A percentile compares a stretch with the other conserved stretches of the same genome.
Conservation (phyloP, 2,113 vertebrate species). For the Vulpes vulpes region DNA sequence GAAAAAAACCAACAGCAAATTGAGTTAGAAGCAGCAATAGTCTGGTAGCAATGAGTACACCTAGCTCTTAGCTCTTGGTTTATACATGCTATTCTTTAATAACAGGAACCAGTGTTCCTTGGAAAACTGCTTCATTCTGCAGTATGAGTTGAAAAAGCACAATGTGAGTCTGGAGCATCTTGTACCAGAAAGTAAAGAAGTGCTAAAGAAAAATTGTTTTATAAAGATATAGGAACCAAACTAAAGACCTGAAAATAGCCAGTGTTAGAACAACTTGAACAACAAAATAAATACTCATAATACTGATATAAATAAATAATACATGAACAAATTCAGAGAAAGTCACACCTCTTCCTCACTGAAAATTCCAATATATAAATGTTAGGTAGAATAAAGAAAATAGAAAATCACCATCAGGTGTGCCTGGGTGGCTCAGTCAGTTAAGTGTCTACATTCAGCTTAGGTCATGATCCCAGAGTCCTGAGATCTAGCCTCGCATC, state of each 20-base stretch:
- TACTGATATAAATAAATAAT: neutral
- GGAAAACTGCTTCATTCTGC: neutral
- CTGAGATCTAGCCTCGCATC: neutral
- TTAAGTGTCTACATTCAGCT: neutral
- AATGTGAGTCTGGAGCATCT: neutral
- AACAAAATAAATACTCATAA: neutral
- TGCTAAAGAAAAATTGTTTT: neutral
- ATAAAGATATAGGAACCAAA: neutral
- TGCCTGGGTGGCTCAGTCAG: neutral
- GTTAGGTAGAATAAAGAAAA: neutral
- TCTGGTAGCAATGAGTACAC: neutral
- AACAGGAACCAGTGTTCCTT: neutral
- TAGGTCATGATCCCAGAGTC: neutral
- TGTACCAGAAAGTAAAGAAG: neutral
- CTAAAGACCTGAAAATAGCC: neutral
- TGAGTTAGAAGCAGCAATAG: neutral
- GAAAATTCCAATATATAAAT: neutral
- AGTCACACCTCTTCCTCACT: neutral
- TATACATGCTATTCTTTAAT: neutral
- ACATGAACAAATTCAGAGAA: neutral
- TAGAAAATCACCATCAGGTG: neutral
- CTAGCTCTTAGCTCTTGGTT: neutral
- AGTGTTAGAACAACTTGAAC: conserved; percentile 10
- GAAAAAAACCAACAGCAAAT: neutral
- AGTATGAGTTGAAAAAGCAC: neutral